phyloP scores from a whole-genome alignment of 2,113 vertebrate species.

The Urocolius indicus region DNA sequence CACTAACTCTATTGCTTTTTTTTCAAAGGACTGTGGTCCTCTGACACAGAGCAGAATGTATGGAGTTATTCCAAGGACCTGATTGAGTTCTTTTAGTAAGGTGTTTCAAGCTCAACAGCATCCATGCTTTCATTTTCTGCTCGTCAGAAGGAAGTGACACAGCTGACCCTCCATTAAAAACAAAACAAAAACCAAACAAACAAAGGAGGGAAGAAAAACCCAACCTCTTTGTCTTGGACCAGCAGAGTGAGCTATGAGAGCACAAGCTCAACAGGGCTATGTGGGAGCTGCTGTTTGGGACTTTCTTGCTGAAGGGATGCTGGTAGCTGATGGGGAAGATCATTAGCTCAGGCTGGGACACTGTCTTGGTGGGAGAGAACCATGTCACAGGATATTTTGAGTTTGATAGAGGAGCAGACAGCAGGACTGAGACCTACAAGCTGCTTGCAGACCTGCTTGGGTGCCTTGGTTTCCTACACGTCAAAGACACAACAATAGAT shows the following conservation, averaged over 20 bases:
- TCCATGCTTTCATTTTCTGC: not conserved
- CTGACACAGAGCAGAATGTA: accelerated
- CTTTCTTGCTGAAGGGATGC: not conserved
- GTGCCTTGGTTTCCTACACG: not conserved
- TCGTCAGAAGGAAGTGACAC: not conserved
- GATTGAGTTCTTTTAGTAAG: not conserved
- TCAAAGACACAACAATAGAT: not conserved
- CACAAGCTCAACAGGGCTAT: not conserved
- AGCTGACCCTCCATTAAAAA: not conserved
- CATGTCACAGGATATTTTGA: accelerated
- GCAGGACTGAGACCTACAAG: not conserved
- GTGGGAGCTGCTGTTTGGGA: not conserved
- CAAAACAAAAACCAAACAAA: no score
- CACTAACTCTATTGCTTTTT: accelerated
- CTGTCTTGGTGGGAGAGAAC: not conserved
- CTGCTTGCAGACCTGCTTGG: not conserved
- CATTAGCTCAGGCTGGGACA: not conserved
- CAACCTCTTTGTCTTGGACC: not conserved
- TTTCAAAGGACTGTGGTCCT: not conserved
- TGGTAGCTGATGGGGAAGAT: not conserved
- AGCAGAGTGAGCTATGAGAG: not conserved
- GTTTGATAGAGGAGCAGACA: not conserved
- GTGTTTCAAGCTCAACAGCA: not conserved
- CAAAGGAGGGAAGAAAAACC: no score
- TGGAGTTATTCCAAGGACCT: not conserved